Conservation (phyloP, 2,113 vertebrate species). For the Salvator merianae region DNA sequence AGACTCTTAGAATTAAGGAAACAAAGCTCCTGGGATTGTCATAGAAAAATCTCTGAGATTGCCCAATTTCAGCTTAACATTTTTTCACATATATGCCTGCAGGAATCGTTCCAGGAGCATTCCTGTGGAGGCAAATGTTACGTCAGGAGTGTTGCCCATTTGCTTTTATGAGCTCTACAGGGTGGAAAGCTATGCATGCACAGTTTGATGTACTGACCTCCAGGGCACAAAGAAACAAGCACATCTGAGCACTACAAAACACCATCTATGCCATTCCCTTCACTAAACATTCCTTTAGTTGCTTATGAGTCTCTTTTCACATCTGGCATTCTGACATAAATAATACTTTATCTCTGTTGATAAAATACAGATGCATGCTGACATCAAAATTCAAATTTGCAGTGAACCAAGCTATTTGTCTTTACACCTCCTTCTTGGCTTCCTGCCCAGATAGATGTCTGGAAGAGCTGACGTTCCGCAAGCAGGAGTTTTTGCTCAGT, state of each 20-base stretch:
- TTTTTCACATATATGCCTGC: not conserved
- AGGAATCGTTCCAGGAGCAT: conserved; percentile 38
- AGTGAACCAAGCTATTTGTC: conserved; percentile 25
- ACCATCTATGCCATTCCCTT: not conserved
- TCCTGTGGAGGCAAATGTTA: conserved; percentile 52
- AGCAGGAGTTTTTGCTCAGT: not conserved
- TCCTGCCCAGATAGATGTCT: not conserved
- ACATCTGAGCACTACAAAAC: not conserved
- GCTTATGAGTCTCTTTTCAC: conserved; percentile 33
- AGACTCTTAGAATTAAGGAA: too few species aligned
- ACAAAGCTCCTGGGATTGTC: not conserved
- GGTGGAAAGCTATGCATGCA: conserved; percentile 36
- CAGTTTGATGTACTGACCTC: conserved; percentile 46
- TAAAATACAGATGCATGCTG: conserved; percentile 32
- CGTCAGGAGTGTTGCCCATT: conserved; percentile 44
- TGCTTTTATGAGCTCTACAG: conserved; percentile 43
- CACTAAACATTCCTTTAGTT: conserved; percentile 18
- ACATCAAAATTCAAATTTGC: conserved; percentile 33
- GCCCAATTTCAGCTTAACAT: not conserved
- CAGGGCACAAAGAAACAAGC: conserved; percentile 7
- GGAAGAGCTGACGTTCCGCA: not conserved
- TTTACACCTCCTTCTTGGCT: conserved; percentile 8
- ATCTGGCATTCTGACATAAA: conserved; percentile 42
- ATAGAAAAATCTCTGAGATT: not conserved
- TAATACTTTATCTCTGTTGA: conserved; percentile 51